Evolutionary conservation across 1,140 invertebrate genomes (phyloP).

Genomic region (Zaprionus ornatus): DNA sequence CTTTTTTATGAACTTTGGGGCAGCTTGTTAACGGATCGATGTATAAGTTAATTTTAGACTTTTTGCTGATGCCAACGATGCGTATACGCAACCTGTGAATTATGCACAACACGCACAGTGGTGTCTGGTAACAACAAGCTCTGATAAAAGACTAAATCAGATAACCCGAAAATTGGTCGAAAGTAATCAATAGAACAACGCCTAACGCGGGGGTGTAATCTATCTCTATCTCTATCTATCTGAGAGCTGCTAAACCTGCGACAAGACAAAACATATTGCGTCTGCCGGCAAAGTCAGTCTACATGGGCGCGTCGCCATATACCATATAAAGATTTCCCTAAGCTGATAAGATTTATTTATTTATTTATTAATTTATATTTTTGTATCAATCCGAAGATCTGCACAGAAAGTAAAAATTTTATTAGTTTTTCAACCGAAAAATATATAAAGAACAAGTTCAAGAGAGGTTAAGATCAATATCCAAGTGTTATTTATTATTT

Average conservation of each 20-base stretch:
- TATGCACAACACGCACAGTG: constrained; percentile 50
- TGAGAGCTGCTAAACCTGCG: constrained; percentile 19
- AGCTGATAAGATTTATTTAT: neutral
- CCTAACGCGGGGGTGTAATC: neutral
- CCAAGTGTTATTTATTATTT: neutral
- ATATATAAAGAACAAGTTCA: neutral
- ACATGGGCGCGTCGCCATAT: neutral
- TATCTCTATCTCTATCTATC: constrained; percentile 23
- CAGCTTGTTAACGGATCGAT: constrained; percentile 17
- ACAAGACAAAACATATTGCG: constrained; percentile 28
- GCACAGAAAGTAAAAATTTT: neutral
- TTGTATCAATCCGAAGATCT: neutral
- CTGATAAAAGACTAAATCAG: constrained; percentile 4
- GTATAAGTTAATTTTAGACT: neutral
- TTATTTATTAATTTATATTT: neutral
- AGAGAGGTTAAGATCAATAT: neutral
- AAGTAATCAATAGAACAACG: constrained; percentile 29
- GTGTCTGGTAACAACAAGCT: neutral
- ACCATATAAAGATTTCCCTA: neutral
- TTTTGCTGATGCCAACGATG: constrained; percentile 12
- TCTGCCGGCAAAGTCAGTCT: neutral
- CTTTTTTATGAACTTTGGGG: constrained; percentile 39
- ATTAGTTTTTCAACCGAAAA: neutral
- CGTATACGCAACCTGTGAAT: constrained; percentile 54
- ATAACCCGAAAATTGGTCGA: neutral